phyloP scores from a whole-genome alignment of 2,888 invertebrate species.

The Teleogryllus oceanicus region DNA sequence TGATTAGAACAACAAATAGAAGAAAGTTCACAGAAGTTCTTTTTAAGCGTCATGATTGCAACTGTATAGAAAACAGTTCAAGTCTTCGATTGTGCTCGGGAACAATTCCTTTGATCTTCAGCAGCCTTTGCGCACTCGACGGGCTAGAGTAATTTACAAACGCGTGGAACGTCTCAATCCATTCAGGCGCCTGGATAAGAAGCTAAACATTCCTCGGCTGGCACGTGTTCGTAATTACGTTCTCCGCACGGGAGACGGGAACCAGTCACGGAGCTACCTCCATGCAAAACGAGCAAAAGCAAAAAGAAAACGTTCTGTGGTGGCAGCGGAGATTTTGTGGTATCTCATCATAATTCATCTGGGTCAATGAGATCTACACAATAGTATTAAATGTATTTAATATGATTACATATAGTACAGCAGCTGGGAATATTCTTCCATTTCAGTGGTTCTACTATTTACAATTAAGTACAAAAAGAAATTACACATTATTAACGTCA shows the following conservation, averaged over 20 bases:
- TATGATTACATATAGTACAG: too few species aligned
- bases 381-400: too few species aligned
- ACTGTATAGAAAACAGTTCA: neutral
- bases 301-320: too few species aligned
- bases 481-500: too few species aligned
- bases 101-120: neutral
- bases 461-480: too few species aligned
- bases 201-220: neutral
- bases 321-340: too few species aligned
- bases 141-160: neutral
- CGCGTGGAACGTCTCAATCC: neutral
- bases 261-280: too few species aligned
- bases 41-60: neutral
- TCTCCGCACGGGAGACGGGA: neutral
- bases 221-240: neutral
- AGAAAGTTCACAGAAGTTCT: neutral
- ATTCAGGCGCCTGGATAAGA: neutral
- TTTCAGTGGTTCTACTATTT: too few species aligned
- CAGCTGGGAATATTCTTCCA: too few species aligned
- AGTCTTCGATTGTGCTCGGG: neutral
- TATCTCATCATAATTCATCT: too few species aligned
- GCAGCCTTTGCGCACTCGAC: neutral
- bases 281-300: too few species aligned
- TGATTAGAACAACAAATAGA: constrained; percentile 18
- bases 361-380: too few species aligned